Evolutionary conservation across 2,113 vertebrate species (phyloP), one percentile per base, ranked within the genome.

Genomic region (Oxyura jamaicensis): DNA sequence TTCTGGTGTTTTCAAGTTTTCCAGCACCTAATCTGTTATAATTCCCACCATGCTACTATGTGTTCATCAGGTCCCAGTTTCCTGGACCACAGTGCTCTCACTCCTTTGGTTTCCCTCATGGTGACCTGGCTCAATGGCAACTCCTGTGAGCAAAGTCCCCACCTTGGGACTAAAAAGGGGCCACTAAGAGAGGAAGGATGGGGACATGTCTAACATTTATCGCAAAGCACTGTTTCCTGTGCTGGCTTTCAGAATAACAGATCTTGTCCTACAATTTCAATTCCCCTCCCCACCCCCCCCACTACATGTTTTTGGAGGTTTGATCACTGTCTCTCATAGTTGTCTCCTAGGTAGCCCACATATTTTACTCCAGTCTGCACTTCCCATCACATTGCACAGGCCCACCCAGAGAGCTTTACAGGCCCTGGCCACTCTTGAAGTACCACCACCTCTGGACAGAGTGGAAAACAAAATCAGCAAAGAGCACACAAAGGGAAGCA

Each of bases 31-130:
- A 44, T 76, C 56, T 73, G 1, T 52, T 80, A 21, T 86, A 55
- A 82, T 11, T 5, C 0, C 8, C 13, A 3, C 12, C 4, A 3
- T 17, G 14, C 7, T 19, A 10, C 26, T 28, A 5, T 33, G 16
- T 71, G n/a, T 41, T 65, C 13, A 46, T 42, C 5, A 50, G 66
- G n/a, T 36, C 14, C 3, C 14, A 41, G 14, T 17, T 88, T 83
- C 60, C 55, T 58, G 42, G n/a, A 25, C 41, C 62, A 36, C 28
- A 36, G 15, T 55, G 13, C 28, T 58, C 7, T 74, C 42, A 56
- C 73, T 10, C 19, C 42, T 58, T 35, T 81, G 8, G 13, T 59
- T 86, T 59, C 60, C 16, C 8, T 13, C 7, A 46, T 1, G 2
- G 22, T n/a, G 11, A 72, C 6, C 10, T 55, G 60, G 36, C 19